Evolutionary conservation across 2,888 invertebrate genomes (phyloP).

Genomic region (Epistrophe grossulariae): DNA sequence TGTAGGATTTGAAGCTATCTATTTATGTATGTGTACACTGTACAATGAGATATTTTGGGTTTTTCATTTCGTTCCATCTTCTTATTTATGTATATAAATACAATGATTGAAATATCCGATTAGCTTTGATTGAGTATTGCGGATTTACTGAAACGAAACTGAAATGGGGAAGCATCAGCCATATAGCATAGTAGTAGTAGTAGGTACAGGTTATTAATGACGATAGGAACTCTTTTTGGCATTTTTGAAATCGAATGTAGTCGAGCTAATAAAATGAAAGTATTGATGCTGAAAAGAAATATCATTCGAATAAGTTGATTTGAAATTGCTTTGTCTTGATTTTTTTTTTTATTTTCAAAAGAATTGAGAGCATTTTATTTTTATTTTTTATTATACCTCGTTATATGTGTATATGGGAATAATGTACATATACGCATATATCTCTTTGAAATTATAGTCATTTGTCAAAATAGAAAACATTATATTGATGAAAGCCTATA

Average conservation of each 20-base stretch:
- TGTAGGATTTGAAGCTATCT: too few species aligned
- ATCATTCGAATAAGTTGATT: slow-evolving; percentile 14
- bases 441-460: not conserved
- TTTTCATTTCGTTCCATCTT: slow-evolving; percentile 27
- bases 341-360: not conserved
- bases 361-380: not conserved
- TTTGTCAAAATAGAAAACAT: slow-evolving; percentile 17
- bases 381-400: not conserved
- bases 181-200: too few species aligned
- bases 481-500: too few species aligned
- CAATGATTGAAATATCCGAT: slow-evolving; percentile 69
- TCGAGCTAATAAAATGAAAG: slow-evolving; percentile 20
- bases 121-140: slow-evolving; percentile 67
- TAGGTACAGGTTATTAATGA: slow-evolving; percentile 52
- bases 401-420: not conserved
- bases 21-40: not conserved
- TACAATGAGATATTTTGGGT: not conserved
- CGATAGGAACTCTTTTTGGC: slow-evolving; percentile 43
- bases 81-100: too few species aligned
- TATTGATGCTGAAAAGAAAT: slow-evolving; percentile 15
- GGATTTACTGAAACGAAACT: slow-evolving; percentile 51
- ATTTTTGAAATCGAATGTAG: slow-evolving; percentile 44
- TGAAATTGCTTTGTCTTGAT: not conserved
- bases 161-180: slow-evolving; percentile 5
- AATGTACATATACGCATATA: not conserved